phyloP scores from a whole-genome alignment of 2,113 vertebrate species.

The Condylura cristata region DNA sequence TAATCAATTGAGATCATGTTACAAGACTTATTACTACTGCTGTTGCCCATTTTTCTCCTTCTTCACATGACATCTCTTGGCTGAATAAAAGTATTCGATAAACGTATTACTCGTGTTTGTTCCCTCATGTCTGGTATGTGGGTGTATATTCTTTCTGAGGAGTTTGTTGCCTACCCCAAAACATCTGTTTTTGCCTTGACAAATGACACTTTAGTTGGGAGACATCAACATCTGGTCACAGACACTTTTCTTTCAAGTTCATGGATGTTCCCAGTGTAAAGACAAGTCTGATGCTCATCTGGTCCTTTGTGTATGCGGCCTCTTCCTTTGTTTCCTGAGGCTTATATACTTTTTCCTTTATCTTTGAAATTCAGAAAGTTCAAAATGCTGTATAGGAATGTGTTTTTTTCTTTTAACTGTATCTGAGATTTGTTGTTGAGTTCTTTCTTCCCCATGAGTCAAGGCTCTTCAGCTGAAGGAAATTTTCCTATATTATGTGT shows the following conservation, averaged over 20 bases:
- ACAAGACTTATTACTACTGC: neutral
- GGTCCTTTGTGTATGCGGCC: neutral
- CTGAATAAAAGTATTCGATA: constrained; percentile 21
- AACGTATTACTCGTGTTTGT: neutral
- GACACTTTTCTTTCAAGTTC: neutral
- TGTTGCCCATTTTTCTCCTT: constrained; percentile 21
- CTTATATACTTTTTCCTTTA: neutral
- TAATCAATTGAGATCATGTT: neutral
- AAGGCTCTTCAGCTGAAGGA: constrained; percentile 5
- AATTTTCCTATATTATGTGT: neutral
- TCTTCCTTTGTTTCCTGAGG: constrained; percentile 25
- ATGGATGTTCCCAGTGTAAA: neutral
- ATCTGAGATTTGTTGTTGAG: neutral
- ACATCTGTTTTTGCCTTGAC: constrained; percentile 27
- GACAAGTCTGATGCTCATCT: neutral
- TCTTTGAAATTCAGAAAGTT: constrained; percentile 29
- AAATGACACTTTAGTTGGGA: neutral
- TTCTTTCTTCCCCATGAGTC: neutral
- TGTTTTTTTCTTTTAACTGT: neutral
- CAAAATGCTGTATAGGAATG: neutral
- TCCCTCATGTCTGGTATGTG: neutral
- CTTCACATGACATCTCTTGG: neutral
- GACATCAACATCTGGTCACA: neutral
- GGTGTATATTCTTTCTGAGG: constrained; percentile 28
- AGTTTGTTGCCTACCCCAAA: neutral